These are phyloP conservation scores for Phyllostomus discolor DNA, from an alignment of 2,113 vertebrate species.

Conservation along the genomic window DNA sequence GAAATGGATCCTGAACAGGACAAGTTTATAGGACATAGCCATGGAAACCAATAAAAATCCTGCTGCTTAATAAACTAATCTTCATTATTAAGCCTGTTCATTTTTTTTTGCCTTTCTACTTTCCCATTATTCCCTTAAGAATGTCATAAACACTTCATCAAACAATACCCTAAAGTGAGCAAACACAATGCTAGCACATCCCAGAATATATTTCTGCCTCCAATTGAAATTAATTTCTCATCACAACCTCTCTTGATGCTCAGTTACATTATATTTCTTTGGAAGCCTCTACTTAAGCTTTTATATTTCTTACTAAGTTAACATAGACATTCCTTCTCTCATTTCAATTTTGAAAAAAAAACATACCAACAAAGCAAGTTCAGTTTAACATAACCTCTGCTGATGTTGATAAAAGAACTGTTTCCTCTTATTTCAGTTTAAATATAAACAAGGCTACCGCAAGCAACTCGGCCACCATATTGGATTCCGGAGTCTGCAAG, in stretches of 20 bases:
- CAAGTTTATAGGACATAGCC: background rate
- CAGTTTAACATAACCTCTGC: background rate
- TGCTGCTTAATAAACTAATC: background rate
- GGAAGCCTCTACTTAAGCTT: background rate
- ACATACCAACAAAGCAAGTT: background rate
- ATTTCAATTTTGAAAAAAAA: background rate
- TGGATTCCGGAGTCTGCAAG: conserved; percentile 84
- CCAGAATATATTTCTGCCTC: background rate
- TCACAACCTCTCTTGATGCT: background rate
- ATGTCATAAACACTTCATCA: background rate
- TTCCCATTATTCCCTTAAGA: background rate
- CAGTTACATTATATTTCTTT: background rate
- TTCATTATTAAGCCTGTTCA: background rate
- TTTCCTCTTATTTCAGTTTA: conserved; percentile 80
- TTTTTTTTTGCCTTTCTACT: background rate
- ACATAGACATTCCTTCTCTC: background rate
- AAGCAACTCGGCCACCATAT: conserved; percentile 93
- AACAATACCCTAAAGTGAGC: background rate
- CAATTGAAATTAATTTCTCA: conserved; percentile 17
- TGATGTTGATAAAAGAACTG: background rate
- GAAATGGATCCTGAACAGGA: background rate
- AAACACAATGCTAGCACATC: background rate
- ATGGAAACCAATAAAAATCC: background rate
- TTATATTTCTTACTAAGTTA: conserved; percentile 7
- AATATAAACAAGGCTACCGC: conserved; percentile 92